Evolutionary conservation across 2,797 vertebrate species (phyloP), one percentile per base, ranked within the genome.

Genomic region (Fringilla coelebs): DNA sequence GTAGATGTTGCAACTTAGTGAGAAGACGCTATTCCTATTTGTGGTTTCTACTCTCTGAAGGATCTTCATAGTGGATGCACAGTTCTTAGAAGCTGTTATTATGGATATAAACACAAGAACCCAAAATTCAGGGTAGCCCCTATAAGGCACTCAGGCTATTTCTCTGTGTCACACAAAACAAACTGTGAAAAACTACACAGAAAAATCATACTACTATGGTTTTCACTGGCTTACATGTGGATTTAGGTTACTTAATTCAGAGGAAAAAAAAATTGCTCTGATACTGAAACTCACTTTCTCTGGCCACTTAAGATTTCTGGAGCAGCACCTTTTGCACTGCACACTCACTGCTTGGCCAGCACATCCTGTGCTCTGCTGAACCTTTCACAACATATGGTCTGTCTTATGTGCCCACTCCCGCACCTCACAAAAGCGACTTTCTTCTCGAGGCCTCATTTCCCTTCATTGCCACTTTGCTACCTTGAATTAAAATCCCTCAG

Each of bases 121-220:
- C 34, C 0, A 0, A 70, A 77, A 83, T 29, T 40, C 38, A 31
- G 20, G 4, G 4, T 4, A 36, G 3, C 6, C 3, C 2, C 0
- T 6, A 3, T 2, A 12, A 68, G 26, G 31, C 11, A n/a, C 28
- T 62, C 86, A 46, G 45, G 9, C 19, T 17, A 25, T 20, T 46
- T 34, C 22, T 57, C 43, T 34, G 29, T 3, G 6, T 6, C 14
- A 60, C 19, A 43, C 52, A 63, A 34, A 41, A 41, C 21, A 55
- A 70, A 55, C 6, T 51, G 38, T 17, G 48, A 51, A 58, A 80
- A 63, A 36, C 18, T 1, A 49, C 20, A 49, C 41, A 29, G 46
- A 22, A 20, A 14, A 88, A 43, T 15, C 45, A 32, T 8, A 2
- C 9, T 22, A 2, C 58, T 13, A 0, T 0, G 3, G 25, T 36